phyloP scores from a whole-genome alignment of 2,888 invertebrate species.

The Geophilus truncorum region DNA sequence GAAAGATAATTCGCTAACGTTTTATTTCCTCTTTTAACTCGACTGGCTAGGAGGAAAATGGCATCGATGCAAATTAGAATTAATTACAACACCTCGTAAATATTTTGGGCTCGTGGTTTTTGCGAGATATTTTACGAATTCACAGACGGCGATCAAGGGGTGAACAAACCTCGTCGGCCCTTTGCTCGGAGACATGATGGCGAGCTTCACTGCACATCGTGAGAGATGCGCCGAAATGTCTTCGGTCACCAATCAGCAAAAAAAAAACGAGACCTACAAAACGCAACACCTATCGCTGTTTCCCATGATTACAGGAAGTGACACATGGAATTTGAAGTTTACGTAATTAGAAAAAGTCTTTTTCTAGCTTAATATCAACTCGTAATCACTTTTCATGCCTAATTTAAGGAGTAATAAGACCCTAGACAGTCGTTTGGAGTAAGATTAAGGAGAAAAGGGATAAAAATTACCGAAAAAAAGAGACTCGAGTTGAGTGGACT shows the following conservation, averaged over 20 bases:
- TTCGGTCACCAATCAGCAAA: not conserved
- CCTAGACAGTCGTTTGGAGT: not conserved
- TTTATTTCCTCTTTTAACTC: not conserved
- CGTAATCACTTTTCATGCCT: not conserved
- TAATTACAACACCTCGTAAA: slow-evolving; percentile 3
- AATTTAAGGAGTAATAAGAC: not conserved
- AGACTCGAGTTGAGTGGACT: not conserved
- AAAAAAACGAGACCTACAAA: not conserved
- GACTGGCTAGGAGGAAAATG: not conserved
- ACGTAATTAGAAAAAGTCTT: not conserved
- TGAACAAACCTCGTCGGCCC: not conserved
- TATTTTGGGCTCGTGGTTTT: not conserved
- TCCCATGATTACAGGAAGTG: slow-evolving; percentile 3
- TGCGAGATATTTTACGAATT: not conserved
- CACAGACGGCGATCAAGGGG: not conserved
- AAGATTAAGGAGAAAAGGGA: not conserved
- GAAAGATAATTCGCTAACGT: not conserved
- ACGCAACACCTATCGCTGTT: not conserved
- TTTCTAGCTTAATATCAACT: not conserved
- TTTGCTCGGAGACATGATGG: not conserved
- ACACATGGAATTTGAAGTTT: not conserved
- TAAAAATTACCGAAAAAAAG: not conserved
- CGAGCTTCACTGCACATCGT: slow-evolving; percentile 7
- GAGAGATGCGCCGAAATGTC: not conserved
- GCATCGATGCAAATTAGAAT: not conserved